Evolutionary conservation across 2,888 invertebrate genomes (phyloP), one percentile per base, ranked within the genome.

Genomic region (Sesia bembeciformis): DNA sequence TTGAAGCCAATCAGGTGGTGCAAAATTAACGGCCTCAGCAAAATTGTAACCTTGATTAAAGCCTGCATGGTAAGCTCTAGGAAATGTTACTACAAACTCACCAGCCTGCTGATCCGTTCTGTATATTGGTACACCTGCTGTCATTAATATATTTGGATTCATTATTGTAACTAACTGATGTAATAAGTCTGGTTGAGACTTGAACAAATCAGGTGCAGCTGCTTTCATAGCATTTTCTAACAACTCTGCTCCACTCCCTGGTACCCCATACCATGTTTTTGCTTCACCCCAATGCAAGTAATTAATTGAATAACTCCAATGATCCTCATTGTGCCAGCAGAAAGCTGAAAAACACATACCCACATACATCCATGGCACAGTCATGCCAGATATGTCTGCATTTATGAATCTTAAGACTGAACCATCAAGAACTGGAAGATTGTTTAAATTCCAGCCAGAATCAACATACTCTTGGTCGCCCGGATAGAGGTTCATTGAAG

Each of bases 21-120:
- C 94, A 88, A 95, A 95, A 72, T 95, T 95, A n/a, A 95, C 95
- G 57, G 95, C 95, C 78, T 95, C 95, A 51, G 95, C 95, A 88
- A 95, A 94, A 78, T 95, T 95, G 75, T 94, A 94, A 1, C 95
- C 95, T 72, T 94, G 94, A 76, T 95, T 95, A 70, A 94, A 95
- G 6, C 95, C 95, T 56, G 95, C 93, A 84, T 95, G 95, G 72
- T 95, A 95, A 39, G 95, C 93, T 60, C 95, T 83, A 0, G 95
- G 95, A 70, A 95, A 95, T 38, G 95, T 95, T 8, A 95, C 91
- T 40, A 95, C 93, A 90, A 95, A 95, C 73, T 95, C 95, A n/a
- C 95, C 95, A 52, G 94, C 93, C 70, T 92, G 90, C 70, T 95
- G 95, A 70, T 94, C 92, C 51, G 92, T 92, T 60, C 93, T 88